These are phyloP conservation scores for Pelusios castaneus DNA, from an alignment of 2,113 vertebrate species.

Conservation along the genomic window DNA sequence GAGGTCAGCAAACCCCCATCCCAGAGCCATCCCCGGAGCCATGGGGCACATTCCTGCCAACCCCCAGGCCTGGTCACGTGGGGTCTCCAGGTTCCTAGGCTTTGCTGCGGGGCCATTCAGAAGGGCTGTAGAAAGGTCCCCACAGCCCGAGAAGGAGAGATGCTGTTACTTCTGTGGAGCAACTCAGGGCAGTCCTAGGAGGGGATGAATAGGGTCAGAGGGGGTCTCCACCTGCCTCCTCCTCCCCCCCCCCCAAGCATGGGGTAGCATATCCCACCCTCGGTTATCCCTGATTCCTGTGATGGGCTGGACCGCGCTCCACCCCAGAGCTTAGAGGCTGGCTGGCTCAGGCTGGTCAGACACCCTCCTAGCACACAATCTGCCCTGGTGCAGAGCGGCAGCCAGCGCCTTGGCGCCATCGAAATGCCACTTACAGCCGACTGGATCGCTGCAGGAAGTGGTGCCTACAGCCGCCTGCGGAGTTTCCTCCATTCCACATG, in stretches of 20 bases:
- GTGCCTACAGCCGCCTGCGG: too few relatives aligned
- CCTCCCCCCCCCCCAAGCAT: neutral
- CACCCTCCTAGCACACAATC: neutral
- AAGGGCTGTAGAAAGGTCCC: too few relatives aligned
- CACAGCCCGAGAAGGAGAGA: neutral
- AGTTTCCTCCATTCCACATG: too few relatives aligned
- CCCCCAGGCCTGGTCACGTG: neutral
- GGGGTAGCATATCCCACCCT: neutral
- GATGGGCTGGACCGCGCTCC: neutral
- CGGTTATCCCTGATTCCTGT: neutral
- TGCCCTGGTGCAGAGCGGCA: neutral
- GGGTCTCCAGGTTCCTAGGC: too few relatives aligned
- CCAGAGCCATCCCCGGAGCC: too few relatives aligned
- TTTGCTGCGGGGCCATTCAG: too few relatives aligned
- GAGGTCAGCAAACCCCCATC: too few relatives aligned
- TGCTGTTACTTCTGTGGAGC: neutral
- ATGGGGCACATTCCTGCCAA: neutral
- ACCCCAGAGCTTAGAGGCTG: neutral
- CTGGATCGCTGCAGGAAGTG: too few relatives aligned
- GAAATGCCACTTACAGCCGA: too few relatives aligned
- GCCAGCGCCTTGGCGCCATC: too few relatives aligned
- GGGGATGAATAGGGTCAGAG: neutral
- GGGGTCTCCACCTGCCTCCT: neutral
- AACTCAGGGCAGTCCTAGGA: neutral
- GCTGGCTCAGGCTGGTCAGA: neutral